Evolutionary conservation across 2,113 vertebrate genomes (phyloP).

Genomic region (Heterochromis multidens): DNA sequence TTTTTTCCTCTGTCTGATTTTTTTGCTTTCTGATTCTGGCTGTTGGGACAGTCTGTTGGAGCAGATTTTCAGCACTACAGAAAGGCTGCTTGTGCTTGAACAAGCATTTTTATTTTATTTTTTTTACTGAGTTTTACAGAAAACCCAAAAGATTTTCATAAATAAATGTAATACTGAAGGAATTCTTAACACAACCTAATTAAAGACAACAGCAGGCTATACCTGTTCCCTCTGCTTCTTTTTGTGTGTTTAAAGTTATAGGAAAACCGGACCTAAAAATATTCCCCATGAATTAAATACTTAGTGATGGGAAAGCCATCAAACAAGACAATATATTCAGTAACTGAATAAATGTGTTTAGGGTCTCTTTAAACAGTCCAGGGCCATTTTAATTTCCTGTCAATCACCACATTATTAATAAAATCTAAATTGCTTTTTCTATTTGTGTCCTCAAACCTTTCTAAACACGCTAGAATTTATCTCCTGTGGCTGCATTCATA

Average conservation of each 20-base stretch:
- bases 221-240: background rate
- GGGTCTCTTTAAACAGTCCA: constrained; percentile 29
- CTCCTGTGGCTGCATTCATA: constrained; percentile 30
- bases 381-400: constrained; percentile 63
- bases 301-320: constrained; percentile 22
- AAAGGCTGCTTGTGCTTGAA: background rate
- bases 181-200: background rate
- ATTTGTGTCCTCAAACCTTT: constrained; percentile 38
- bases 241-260: background rate
- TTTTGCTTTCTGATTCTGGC: background rate
- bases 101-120: too few relatives aligned
- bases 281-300: constrained; percentile 15
- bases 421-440: constrained; percentile 62
- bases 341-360: constrained; percentile 8
- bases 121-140: background rate
- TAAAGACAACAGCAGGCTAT: background rate
- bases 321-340: constrained; percentile 32
- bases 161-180: background rate
- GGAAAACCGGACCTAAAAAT: background rate
- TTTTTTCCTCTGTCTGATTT: background rate
- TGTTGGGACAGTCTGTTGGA: background rate
- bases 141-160: background rate
- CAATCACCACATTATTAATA: constrained; percentile 62
- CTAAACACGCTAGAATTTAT: constrained; percentile 44
- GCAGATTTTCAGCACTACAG: background rate